Percentiles rank a stretch among this genome's conserved stretches.
Evolutionary conservation across 2,888 invertebrate species (phyloP).

Genomic region (Hymenopus coronatus): DNA sequence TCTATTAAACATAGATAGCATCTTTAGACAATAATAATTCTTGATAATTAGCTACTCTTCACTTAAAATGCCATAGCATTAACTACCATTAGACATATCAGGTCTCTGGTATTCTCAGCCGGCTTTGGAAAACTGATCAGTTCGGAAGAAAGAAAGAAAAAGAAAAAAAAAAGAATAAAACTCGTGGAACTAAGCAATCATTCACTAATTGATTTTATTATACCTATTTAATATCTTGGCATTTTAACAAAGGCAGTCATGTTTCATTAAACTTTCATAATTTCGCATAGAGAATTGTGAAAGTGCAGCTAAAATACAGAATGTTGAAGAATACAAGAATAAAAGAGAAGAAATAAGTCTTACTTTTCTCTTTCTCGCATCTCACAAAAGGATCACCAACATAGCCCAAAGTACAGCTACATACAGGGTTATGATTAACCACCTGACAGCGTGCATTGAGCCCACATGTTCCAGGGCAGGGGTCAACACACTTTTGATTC

Average conservation of each 20-base stretch:
- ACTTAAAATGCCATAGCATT: too few relatives aligned
- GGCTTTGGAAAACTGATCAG: too few relatives aligned
- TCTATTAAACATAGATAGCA: too few relatives aligned
- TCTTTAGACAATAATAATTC: too few relatives aligned
- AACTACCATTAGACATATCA: too few relatives aligned
- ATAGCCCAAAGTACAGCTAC: constrained; percentile 57
- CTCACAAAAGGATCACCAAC: constrained; percentile 64
- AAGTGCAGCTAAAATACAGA: background rate
- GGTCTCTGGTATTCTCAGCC: too few relatives aligned
- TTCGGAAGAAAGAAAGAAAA: too few relatives aligned
- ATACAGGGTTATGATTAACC: constrained; percentile 49
- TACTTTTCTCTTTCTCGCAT: constrained; percentile 65
- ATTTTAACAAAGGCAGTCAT: background rate
- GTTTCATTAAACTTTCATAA: background rate
- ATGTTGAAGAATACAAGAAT: constrained; percentile 35
- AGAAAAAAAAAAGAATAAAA: too few relatives aligned
- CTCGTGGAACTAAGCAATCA: too few relatives aligned
- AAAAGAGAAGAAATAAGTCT: constrained; percentile 42
- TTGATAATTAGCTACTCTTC: too few relatives aligned
- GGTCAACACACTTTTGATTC: constrained; percentile 63
- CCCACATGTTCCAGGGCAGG: constrained; percentile 49
- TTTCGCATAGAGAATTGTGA: background rate
- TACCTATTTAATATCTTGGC: too few relatives aligned
- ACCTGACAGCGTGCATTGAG: constrained; percentile 48
- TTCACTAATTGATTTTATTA: too few relatives aligned